phyloP scores from a whole-genome alignment of 2,797 vertebrate species.

The Scolopax bukidnonensis region DNA sequence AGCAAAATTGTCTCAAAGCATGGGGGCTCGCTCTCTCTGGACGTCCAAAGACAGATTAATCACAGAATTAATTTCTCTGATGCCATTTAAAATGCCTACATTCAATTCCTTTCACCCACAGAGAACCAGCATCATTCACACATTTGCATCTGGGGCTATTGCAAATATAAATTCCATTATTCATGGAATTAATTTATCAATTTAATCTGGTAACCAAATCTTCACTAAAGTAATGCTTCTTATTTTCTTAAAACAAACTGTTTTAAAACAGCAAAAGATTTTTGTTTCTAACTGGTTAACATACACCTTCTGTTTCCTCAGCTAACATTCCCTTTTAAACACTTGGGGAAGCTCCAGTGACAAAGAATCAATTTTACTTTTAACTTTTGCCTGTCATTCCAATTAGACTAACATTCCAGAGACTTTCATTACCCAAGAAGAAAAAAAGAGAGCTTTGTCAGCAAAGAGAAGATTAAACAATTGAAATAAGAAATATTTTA shows the following conservation, averaged over 20 bases:
- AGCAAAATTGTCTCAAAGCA: not conserved
- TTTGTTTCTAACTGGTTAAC: constrained; percentile 35
- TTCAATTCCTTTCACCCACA: not conserved
- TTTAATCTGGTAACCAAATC: not conserved
- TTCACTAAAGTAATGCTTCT: not conserved
- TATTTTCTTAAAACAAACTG: not conserved
- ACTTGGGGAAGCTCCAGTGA: constrained; percentile 16
- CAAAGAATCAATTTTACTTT: constrained; percentile 52
- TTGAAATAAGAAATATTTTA: constrained; percentile 25
- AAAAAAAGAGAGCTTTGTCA: constrained; percentile 36
- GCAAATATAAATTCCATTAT: not conserved
- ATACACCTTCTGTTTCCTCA: not conserved
- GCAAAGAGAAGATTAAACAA: constrained; percentile 48
- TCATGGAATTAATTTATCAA: not conserved
- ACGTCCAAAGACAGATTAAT: not conserved
- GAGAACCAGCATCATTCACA: not conserved
- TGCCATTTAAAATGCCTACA: not conserved
- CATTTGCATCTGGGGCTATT: not conserved
- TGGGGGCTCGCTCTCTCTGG: not conserved
- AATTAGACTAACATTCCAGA: constrained; percentile 44
- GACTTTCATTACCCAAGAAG: constrained; percentile 28
- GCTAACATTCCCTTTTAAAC: constrained; percentile 6
- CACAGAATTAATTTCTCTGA: not conserved
- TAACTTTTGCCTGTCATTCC: constrained; percentile 48
- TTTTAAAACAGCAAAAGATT: not conserved